These are phyloP conservation scores for Sycobia sp. DNA, from an alignment of 1,140 invertebrate species.

Conservation along the genomic window DNA sequence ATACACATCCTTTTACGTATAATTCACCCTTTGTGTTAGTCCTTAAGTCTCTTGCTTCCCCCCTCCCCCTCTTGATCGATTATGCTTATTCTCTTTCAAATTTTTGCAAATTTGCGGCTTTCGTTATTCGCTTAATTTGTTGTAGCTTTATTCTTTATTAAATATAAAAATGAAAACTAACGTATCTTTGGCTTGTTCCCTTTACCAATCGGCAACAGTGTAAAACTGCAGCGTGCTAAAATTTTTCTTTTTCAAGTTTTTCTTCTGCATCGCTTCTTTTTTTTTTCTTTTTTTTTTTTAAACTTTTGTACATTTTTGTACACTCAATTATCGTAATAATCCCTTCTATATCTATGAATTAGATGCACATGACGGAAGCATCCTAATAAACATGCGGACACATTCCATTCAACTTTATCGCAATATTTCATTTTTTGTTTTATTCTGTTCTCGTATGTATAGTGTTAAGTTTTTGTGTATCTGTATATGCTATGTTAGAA, in stretches of 20 bases:
- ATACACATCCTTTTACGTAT: too few relatives aligned
- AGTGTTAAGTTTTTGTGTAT: constrained; percentile 30
- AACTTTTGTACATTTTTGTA: constrained; percentile 57
- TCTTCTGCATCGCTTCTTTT: constrained; percentile 37
- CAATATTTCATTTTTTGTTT: constrained; percentile 37
- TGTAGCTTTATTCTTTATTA: constrained; percentile 50
- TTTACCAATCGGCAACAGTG: constrained; percentile 60
- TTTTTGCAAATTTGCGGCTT: neutral
- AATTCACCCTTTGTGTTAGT: too few relatives aligned
- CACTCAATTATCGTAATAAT: constrained; percentile 46
- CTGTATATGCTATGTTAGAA: constrained; percentile 26
- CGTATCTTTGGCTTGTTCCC: constrained; percentile 65
- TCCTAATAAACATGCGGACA: neutral
- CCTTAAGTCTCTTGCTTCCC: too few relatives aligned
- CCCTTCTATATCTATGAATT: constrained; percentile 24
- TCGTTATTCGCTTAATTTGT: constrained; percentile 38
- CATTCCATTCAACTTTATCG: constrained; percentile 8
- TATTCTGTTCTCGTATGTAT: constrained; percentile 13
- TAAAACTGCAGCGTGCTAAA: constrained; percentile 50
- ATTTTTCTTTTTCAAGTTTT: constrained; percentile 38
- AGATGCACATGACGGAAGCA: neutral
- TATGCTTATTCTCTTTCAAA: neutral
- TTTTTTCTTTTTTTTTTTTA: too few relatives aligned
- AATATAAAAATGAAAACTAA: constrained; percentile 65
- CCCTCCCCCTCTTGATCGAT: too few relatives aligned